Base-by-base conservation (phyloP, 2,888 invertebrate genomes). In the Amphipoea lucens region DNA sequence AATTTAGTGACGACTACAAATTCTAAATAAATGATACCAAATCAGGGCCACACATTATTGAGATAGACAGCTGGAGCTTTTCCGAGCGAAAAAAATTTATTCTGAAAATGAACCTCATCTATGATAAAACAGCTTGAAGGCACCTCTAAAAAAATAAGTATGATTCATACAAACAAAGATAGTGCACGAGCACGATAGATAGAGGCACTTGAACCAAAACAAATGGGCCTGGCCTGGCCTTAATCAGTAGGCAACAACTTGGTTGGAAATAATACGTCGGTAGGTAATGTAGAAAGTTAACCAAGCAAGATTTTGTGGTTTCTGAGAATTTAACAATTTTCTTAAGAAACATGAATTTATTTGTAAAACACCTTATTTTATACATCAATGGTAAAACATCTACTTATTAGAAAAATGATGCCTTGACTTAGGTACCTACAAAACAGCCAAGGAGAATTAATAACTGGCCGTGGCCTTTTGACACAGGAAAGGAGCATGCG, bases 11-110 rank as follows among this genome's bases (percentile, higher is more conserved):
- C 76, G 70, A 62, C 68, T 63, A 66, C 42, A n/a, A 70, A 70
- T 79, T 60, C 51, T 66, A 60, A 54, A 54, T 66, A 60, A 54
- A 54, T 79, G 23, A 84, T 84, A 69, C 11, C 62, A 57, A 66
- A 60, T 29, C 40, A 14, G 36, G n/a, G 29, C 48, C 40, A 60
- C 42, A n/a, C n/a, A 69, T 40, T 40, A 40, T 48, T 42, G 23
- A 51, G 12, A 57, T 48, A 6, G 17, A 65, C 45, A 20, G 45
- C 36, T 60, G 57, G 5, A 36, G 11, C 12, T 23, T 62, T 62
- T 40, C 12, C 40, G 20, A 29, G 62, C 48, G 48, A 81, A 78
- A 51, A 23, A 14, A 63, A 51, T 57, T 42, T 4, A 51, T 48
- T 62, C 17, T 48, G 2, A 40, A 23, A 65, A 9, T 57, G 65